Evolutionary conservation across 2,113 vertebrate genomes (phyloP).

Genomic region (Eretmochelys imbricata): DNA sequence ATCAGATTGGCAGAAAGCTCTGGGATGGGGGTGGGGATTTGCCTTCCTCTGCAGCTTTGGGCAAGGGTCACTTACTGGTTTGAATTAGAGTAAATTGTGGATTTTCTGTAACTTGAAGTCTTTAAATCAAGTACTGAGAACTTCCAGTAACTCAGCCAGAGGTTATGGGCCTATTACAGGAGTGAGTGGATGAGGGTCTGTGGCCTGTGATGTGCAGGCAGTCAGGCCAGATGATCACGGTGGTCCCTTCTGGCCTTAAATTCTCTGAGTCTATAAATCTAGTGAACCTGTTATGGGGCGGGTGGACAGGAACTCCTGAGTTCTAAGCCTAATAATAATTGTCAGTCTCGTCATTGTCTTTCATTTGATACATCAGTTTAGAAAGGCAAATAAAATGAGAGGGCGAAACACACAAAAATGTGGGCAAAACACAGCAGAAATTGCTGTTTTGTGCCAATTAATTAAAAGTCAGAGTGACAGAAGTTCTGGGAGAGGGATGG

Average conservation of each 20-base stretch:
- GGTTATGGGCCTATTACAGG: no score
- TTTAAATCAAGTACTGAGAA: no score
- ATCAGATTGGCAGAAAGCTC: background rate
- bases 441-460: background rate
- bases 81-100: no score
- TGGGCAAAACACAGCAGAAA: background rate
- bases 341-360: background rate
- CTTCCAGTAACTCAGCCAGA: no score
- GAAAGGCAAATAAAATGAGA: background rate
- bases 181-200: no score
- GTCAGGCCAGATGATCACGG: no score
- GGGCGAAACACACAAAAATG: background rate
- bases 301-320: background rate
- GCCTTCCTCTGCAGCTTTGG: background rate
- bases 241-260: no score
- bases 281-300: background rate
- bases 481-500: background rate
- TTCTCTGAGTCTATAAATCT: background rate
- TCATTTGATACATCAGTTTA: background rate
- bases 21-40: background rate
- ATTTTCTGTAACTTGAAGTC: no score
- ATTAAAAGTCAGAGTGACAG: background rate
- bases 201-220: no score
- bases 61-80: no score
- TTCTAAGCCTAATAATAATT: background rate